Conservation (phyloP, 2,113 vertebrate species). For the Odocoileus hemionus region DNA sequence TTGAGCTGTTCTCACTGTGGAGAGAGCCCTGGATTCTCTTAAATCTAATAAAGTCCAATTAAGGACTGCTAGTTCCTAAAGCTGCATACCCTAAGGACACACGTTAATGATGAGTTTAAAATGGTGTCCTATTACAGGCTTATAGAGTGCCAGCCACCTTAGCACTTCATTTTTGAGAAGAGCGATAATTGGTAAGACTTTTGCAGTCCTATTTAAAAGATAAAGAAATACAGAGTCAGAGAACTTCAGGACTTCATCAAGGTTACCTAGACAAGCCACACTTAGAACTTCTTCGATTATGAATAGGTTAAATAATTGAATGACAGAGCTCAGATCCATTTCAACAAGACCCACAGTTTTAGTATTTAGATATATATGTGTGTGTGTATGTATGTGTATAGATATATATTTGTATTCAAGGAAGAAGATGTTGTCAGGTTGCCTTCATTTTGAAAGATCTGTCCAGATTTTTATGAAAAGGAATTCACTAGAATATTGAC, state of each 20-base stretch:
- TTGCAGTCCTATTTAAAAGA: constrained; percentile 22
- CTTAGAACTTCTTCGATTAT: not conserved
- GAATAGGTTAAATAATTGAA: not conserved
- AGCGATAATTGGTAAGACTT: constrained; percentile 45
- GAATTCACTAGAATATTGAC: not conserved
- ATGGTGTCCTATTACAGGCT: not conserved
- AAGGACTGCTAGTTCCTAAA: constrained; percentile 29
- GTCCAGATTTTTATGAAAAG: not conserved
- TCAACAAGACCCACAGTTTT: not conserved
- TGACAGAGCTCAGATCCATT: not conserved
- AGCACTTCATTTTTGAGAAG: constrained; percentile 42
- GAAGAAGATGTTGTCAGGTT: not conserved
- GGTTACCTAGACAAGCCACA: not conserved
- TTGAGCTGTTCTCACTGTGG: constrained; percentile 51
- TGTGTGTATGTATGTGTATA: not conserved
- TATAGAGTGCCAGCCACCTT: not conserved
- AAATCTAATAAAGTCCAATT: constrained; percentile 36
- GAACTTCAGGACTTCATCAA: constrained; percentile 9
- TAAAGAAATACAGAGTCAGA: not conserved
- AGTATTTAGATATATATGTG: not conserved
- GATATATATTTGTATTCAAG: not conserved
- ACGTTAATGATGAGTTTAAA: constrained; percentile 47
- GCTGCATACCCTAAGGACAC: constrained; percentile 17
- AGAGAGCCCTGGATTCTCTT: not conserved
- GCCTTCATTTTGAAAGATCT: not conserved